Evolutionary conservation across 2,113 vertebrate genomes (phyloP), one percentile per base, ranked within the genome.

Genomic region (Lutjanus erythropterus): DNA sequence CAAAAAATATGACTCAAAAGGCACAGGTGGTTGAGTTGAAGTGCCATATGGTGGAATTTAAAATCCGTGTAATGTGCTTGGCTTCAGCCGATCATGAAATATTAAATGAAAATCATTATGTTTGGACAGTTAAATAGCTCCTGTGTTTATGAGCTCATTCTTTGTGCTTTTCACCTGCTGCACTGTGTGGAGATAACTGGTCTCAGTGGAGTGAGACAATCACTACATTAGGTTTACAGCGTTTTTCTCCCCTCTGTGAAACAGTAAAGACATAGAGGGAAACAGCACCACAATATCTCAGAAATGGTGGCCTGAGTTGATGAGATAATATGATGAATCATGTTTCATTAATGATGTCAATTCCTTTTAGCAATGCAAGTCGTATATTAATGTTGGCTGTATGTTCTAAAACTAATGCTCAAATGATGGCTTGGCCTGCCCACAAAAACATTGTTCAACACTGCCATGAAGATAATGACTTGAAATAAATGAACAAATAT

Each of bases 41-140:
- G 21, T 49, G 33, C 56, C 86, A 90, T 81, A 76, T 85, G 86
- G 71, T 69, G 60, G 50, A 58, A 69, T 82, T 68, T 47, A 81
- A 72, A 50, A 23, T 14, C 53, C 14, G 23, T 73, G 23, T 33
- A 31, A 25, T 69, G 61, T 66, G 41, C 31, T 64, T 60, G 64
- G 75, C 65, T 35, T 71, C 55, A 29, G 67, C 27, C 25, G 12
- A 82, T 83, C 16, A 49, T 39, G 41, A 53, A 78, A 88, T 73
- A 56, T 55, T 46, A 31, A 66, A 88, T 86, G 68, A 68, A 72
- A 53, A 70, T 89, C 69, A 79, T 87, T 81, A 44, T 71, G 35
- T 62, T 67, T 61, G 50, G 75, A 81, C 52, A 62, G 81, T 75
- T 61, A 53, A 85, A 77, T 75, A 41, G 12, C 73, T 3, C 9